These are phyloP conservation scores for Nettapus auritus DNA, from an alignment of 2,113 vertebrate genomes.

Conservation along the genomic window DNA sequence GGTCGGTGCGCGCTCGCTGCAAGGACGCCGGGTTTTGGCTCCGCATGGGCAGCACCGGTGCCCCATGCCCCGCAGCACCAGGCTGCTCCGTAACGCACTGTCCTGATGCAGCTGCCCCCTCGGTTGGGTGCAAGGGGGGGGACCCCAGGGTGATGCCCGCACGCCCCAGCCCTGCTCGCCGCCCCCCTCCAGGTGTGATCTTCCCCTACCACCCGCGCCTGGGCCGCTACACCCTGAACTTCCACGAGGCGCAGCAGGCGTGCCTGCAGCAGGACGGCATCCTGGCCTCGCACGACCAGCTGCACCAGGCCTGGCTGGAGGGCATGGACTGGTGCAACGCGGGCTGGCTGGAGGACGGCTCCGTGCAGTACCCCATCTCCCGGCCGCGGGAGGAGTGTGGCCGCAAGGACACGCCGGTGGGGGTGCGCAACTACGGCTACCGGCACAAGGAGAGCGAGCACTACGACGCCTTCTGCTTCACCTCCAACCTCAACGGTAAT, in stretches of 20 bases:
- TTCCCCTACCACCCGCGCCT: slow-evolving; percentile 92
- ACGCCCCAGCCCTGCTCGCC: rapidly evolving
- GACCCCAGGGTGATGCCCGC: not conserved
- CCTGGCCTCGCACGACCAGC: slow-evolving; percentile 90
- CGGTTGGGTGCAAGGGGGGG: not conserved
- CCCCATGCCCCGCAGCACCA: not conserved
- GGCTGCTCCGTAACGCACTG: not conserved
- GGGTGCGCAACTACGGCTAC: slow-evolving; percentile 92
- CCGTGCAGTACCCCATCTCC: slow-evolving; percentile 92
- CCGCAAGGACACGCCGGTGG: slow-evolving; percentile 80
- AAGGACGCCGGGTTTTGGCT: rapidly evolving
- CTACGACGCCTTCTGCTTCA: slow-evolving; percentile 96
- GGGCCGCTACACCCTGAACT: slow-evolving; percentile 92
- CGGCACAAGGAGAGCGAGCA: slow-evolving; percentile 90
- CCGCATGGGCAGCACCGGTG: rapidly evolving
- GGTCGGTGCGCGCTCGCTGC: not conserved
- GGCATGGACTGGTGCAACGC: slow-evolving; percentile 97
- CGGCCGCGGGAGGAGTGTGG: slow-evolving; percentile 90
- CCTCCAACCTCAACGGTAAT: slow-evolving; percentile 91
- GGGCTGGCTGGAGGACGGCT: slow-evolving; percentile 93
- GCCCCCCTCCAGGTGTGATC: slow-evolving; percentile 83
- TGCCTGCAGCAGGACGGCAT: slow-evolving; percentile 91
- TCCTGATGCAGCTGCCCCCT: not conserved
- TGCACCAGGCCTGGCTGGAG: slow-evolving; percentile 92
- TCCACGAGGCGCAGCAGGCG: slow-evolving; percentile 85